Evolutionary conservation across 1,140 invertebrate species (phyloP), one percentile per base, ranked within the genome.

Genomic region (Hycleus cichorii): DNA sequence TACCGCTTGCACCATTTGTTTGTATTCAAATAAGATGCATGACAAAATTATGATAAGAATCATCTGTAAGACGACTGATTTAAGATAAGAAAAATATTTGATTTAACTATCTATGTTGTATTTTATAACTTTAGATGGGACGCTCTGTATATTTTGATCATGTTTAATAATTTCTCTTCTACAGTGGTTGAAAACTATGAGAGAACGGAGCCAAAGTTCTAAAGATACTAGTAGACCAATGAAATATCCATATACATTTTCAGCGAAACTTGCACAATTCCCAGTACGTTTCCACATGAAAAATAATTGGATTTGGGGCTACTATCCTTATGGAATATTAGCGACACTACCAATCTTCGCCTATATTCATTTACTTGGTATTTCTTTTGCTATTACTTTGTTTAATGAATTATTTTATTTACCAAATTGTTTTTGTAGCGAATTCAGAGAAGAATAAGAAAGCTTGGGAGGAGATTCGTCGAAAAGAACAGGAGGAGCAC

Each of bases 191-290:
- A 32, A 32, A 32, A 7, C 4, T 7, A 32, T 32, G 18, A 18
- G 18, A 18, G 18, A 18, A 18, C 18, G 18, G 18, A 18, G 18
- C 32, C 32, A 4, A 32, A 32, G 7, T 32, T 3, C 4, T 32
- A 32, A 4, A 32, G 7, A 32, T 32, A 32, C 4, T 11, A 27
- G 39, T 12, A 10, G 79, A 47, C 75, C 72, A 1, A 84, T 85
- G 83, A 82, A 80, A 66, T 86, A 69, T 64, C 83, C 83, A 3
- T 84, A 84, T 57, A 85, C 83, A 0, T 50, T 76, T 0, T 60
- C 76, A 5, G 81, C 82, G 4, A 83, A 83, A 69, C 49, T 84
- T 11, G 76, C 67, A 4, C 79, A 83, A 49, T 85, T 86, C 66
- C 83, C 83, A 1, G 79, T 63, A n/a, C 74, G 69, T 60, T 74